Evolutionary conservation across 2,888 invertebrate species (phyloP), one percentile per base, ranked within the genome.

Genomic region (Exephanes ischioxanthus): DNA sequence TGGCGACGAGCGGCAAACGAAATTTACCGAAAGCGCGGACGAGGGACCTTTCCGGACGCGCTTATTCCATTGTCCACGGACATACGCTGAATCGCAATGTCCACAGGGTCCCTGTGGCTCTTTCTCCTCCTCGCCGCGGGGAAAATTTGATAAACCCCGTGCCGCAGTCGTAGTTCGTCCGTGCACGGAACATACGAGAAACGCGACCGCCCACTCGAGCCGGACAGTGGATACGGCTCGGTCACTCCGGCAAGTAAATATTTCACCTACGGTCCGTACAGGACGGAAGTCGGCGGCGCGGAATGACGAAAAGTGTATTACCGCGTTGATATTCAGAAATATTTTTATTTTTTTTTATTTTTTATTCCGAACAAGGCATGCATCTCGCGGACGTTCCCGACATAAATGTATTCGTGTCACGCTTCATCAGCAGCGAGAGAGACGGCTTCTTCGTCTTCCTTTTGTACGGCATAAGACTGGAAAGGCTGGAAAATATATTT

Each of bases 51-150:
- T 73, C 55, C 53, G 55, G 22, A 58, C 58, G 84, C 89, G 91
- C 84, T 90, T 89, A 91, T 91, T 90, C 89, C 89, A 89, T 90
- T 91, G 86, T 86, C 76, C 77, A 30, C 73, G 83, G 80, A 88
- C 90, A 88, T 85, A 88, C 80, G 73, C 83, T 83, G 90, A 91
- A 92, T 91, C 83, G 88, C 85, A 90, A 91, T 87, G 86, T 83
- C 85, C 85, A 83, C 58, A 26, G 26, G 11, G 58, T 51, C 22
- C 48, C 63, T 41, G 14, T 33, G 66, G 16, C 41, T 55, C 61
- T 58, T 19, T 45, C 66, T 67, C 41, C 61, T 55, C 30, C 53
- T 61, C 53, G 37, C 30, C 19, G 41, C 30, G 81, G 81, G 4
- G 11, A 33, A 22, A 85, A 78, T 73, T 73, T 53, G 84, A 85